These are phyloP conservation scores for Meloidogyne hapla DNA, from an alignment of 1,140 invertebrate genomes.

Conservation along the genomic window DNA sequence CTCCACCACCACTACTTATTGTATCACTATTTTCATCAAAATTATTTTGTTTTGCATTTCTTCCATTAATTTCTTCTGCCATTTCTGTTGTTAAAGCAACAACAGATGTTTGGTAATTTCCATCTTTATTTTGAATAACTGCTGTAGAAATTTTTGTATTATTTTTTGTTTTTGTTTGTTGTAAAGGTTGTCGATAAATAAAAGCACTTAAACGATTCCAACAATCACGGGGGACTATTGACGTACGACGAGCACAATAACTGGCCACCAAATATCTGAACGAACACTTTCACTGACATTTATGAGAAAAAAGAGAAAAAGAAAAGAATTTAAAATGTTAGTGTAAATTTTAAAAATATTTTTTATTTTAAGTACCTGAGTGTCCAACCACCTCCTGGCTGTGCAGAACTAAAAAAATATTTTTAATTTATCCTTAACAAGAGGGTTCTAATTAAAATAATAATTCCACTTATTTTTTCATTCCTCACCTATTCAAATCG, in stretches of 20 bases:
- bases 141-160: neutral
- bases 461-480: neutral
- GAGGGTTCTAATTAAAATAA: no score
- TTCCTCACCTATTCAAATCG: conserved; percentile 10
- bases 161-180: neutral
- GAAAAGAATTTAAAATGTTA: neutral
- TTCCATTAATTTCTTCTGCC: neutral
- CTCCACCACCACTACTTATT: neutral
- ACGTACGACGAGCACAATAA: neutral
- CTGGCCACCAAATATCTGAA: neutral
- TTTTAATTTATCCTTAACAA: neutral
- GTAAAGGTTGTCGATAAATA: neutral
- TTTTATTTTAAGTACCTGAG: neutral
- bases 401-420: conserved; percentile 1
- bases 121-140: neutral
- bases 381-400: neutral
- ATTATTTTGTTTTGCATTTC: neutral
- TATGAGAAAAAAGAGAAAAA: neutral
- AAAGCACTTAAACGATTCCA: neutral
- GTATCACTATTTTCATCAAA: neutral
- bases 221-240: neutral
- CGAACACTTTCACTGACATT: neutral
- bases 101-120: neutral
- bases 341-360: neutral
- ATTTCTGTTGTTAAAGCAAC: neutral